A percentile compares a stretch with the other conserved stretches of the same genome.
Evolutionary conservation across 2,888 invertebrate species (phyloP).

Genomic region (Ametastegia equiseti): DNA sequence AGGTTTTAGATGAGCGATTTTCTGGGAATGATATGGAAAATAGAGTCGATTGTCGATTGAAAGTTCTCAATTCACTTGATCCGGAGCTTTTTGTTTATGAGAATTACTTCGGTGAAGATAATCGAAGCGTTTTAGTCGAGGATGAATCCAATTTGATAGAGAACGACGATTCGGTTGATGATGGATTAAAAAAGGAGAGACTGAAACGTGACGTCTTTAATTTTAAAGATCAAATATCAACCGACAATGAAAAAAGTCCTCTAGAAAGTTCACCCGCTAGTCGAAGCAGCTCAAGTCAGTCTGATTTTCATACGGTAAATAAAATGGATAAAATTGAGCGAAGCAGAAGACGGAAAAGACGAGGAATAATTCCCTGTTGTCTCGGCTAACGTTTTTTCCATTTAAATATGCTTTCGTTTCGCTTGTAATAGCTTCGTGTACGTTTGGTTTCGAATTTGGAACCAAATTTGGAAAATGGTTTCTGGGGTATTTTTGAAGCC

Average conservation of each 20-base stretch:
- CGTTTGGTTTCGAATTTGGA: no score
- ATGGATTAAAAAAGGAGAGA: no score
- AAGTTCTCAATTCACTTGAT: neutral
- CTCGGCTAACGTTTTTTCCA: neutral
- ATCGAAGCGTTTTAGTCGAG: neutral
- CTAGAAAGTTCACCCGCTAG: neutral
- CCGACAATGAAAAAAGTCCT: neutral
- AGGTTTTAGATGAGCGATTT: neutral
- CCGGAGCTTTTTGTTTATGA: neutral
- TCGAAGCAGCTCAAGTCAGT: neutral
- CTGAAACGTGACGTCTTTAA: no score
- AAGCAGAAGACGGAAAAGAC: neutral
- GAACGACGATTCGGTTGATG: no score
- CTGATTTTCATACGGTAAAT: neutral
- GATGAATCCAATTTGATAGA: neutral
- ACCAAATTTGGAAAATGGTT: no score
- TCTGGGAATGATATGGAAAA: neutral
- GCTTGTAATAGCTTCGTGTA: neutral
- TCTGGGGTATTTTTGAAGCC: no score
- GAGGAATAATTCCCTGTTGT: constrained; percentile 29
- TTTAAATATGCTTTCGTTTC: neutral
- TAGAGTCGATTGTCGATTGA: neutral
- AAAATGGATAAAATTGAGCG: neutral
- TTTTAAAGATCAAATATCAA: no score
- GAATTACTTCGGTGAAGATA: neutral